Conservation (phyloP, 2,797 vertebrate genomes). For the Enteromius paludinosus region DNA sequence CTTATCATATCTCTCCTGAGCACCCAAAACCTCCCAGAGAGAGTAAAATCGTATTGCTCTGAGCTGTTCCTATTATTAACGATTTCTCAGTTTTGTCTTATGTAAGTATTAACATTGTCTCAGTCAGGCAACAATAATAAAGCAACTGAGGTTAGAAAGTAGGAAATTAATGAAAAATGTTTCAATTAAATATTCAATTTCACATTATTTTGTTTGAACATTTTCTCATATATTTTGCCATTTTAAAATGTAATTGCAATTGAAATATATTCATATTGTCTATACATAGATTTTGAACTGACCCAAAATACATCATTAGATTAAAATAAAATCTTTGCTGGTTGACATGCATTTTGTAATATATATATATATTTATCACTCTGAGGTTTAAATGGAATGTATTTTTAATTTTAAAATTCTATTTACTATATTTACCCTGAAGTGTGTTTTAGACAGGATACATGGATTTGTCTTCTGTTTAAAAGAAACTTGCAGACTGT, state of each 20-base stretch:
- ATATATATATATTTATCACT: not conserved
- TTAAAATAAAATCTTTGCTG: not conserved
- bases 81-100: not conserved
- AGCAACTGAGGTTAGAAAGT: not conserved
- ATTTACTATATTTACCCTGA: not conserved
- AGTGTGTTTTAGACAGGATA: not conserved
- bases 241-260: not conserved
- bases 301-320: not conserved
- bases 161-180: not conserved
- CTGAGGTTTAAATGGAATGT: not conserved
- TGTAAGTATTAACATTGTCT: constrained; percentile 4
- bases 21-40: constrained; percentile 30
- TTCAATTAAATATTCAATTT: no score
- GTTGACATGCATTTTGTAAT: not conserved
- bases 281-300: not conserved
- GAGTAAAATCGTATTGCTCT: not conserved
- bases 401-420: not conserved
- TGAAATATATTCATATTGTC: not conserved
- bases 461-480: constrained; percentile 26
- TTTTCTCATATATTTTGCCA: not conserved
- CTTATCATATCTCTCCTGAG: constrained; percentile 55
- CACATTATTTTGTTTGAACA: no score
- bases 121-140: not conserved
- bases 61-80: not conserved
- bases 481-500: constrained; percentile 32